phyloP scores from a whole-genome alignment of 1,140 invertebrate species.

The Prorops nasuta region DNA sequence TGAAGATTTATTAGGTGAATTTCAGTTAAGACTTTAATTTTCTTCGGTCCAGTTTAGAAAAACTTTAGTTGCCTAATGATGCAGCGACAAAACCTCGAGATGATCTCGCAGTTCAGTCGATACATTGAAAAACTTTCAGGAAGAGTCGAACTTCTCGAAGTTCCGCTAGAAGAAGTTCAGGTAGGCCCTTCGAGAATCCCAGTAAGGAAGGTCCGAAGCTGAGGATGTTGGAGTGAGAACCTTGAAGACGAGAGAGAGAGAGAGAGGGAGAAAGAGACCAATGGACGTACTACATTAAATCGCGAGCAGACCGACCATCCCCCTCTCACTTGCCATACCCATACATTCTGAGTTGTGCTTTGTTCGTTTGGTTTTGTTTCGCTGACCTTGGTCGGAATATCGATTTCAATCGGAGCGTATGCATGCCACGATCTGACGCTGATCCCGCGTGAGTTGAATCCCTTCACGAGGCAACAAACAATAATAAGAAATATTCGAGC shows the following conservation, averaged over 20 bases:
- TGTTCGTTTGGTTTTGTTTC: conserved; percentile 40
- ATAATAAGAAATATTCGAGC: too few species aligned
- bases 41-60: too few species aligned
- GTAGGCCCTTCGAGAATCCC: too few species aligned
- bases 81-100: too few species aligned
- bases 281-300: conserved; percentile 21
- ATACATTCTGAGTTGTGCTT: conserved; percentile 25
- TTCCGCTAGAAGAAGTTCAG: too few species aligned
- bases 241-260: conserved; percentile 10
- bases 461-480: too few species aligned
- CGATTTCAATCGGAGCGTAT: conserved; percentile 44
- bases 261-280: conserved; percentile 2
- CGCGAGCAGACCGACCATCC: conserved; percentile 28
- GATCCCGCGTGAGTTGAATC: conserved; percentile 27
- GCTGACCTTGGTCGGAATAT: conserved; percentile 41
- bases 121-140: too few species aligned
- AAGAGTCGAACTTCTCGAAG: too few species aligned
- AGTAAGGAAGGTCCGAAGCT: background rate
- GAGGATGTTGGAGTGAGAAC: conserved; percentile 9
- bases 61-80: too few species aligned
- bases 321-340: conserved; percentile 2
- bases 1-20: too few species aligned
- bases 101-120: too few species aligned
- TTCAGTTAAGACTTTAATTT: too few species aligned
- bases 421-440: conserved; percentile 41